Conservation (phyloP, 2,113 vertebrate genomes). For the Rhinichthys klamathensis region DNA sequence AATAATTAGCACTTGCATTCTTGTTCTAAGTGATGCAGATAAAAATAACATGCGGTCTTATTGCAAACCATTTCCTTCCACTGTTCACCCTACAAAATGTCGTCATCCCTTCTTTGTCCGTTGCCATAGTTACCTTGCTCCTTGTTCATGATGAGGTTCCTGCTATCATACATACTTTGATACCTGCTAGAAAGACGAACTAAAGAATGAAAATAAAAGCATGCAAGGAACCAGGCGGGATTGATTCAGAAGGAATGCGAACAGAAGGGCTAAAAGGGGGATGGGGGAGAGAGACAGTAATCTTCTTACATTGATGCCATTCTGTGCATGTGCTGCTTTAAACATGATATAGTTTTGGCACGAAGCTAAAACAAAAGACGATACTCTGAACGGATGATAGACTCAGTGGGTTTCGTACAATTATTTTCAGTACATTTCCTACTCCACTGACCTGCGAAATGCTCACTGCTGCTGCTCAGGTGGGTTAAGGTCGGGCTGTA, state of each 20-base stretch:
- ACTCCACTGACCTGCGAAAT: constrained; percentile 24
- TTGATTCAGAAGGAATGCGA: background rate
- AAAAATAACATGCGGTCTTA: constrained; percentile 19
- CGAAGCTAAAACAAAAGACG: background rate
- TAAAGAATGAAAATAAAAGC: background rate
- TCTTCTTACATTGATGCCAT: constrained; percentile 33
- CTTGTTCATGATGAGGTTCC: constrained; percentile 48
- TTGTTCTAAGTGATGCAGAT: background rate
- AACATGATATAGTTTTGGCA: constrained; percentile 30
- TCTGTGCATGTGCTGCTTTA: constrained; percentile 21
- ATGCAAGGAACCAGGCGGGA: background rate
- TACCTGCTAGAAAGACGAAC: background rate
- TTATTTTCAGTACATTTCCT: constrained; percentile 37
- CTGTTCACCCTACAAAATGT: constrained; percentile 49
- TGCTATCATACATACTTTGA: background rate
- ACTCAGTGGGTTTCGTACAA: background rate
- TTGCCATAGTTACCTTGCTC: constrained; percentile 63
- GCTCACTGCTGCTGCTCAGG: background rate
- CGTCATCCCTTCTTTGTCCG: constrained; percentile 59
- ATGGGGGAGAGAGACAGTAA: constrained; percentile 20
- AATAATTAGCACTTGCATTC: background rate
- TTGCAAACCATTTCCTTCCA: constrained; percentile 17
- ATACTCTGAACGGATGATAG: background rate
- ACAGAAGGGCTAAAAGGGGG: background rate
- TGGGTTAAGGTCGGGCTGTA: constrained; percentile 2